Conservation (phyloP, 1,140 invertebrate genomes). For the Papilio dardanus region DNA sequence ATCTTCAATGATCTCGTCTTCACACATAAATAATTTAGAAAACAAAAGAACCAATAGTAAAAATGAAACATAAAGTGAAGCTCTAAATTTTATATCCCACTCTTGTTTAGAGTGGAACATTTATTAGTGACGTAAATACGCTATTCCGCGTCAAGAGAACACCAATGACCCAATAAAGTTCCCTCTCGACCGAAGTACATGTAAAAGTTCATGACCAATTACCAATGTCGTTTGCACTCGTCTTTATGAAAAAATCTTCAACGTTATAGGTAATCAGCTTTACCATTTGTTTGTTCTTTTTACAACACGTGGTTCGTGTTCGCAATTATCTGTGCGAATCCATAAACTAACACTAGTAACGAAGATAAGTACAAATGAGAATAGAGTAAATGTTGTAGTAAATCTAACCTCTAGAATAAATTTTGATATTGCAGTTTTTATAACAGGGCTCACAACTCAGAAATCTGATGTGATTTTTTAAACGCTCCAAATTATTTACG, state of each 20-base stretch:
- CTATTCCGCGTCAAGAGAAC: constrained; percentile 27
- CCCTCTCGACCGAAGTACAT: constrained; percentile 25
- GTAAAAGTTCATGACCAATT: constrained; percentile 32
- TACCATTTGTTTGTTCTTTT: background rate
- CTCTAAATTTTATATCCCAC: constrained; percentile 24
- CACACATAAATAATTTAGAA: background rate
- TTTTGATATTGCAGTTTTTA: no score
- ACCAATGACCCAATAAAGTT: constrained; percentile 33
- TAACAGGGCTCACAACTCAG: no score
- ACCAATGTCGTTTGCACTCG: constrained; percentile 23
- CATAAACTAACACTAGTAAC: background rate
- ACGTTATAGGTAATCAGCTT: background rate
- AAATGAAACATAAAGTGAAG: constrained; percentile 9
- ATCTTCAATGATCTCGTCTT: background rate
- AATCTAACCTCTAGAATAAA: no score
- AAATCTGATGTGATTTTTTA: background rate
- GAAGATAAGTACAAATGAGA: background rate
- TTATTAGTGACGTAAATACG: constrained; percentile 33
- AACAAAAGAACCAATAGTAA: background rate
- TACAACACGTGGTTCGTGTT: background rate
- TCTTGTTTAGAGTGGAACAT: constrained; percentile 33
- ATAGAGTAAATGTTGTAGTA: background rate
- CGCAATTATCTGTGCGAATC: background rate
- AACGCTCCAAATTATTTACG: constrained; percentile 45
- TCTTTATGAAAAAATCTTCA: constrained; percentile 23